Evolutionary conservation across 1,140 invertebrate species (phyloP).

Genomic region (Apis cerana): DNA sequence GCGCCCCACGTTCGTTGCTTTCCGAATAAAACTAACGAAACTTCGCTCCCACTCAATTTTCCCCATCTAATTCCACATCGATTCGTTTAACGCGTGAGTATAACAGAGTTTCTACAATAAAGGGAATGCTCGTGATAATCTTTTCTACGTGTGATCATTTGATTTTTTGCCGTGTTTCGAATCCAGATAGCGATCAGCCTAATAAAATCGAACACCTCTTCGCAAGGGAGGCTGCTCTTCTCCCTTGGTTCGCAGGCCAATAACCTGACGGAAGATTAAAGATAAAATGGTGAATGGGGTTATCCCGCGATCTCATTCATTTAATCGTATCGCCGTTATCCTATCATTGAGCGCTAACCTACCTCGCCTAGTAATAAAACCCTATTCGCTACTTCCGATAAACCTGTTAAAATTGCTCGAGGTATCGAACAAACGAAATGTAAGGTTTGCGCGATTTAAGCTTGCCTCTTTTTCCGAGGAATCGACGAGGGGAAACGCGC

Average conservation of each 20-base stretch:
- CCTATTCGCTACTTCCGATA: background rate
- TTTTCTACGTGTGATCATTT: no score
- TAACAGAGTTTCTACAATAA: no score
- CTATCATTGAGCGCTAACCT: constrained; percentile 37
- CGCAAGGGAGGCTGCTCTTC: background rate
- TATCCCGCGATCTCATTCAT: constrained; percentile 37
- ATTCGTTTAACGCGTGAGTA: no score
- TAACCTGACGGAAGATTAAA: background rate
- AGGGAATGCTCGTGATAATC: no score
- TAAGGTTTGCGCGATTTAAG: background rate
- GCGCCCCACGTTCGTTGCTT: background rate
- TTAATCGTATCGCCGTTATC: constrained; percentile 52
- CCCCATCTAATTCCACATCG: no score
- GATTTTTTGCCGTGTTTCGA: background rate
- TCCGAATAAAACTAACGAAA: no score
- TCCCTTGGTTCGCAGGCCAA: background rate
- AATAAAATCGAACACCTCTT: constrained; percentile 9
- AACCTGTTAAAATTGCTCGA: background rate
- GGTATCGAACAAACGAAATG: constrained; percentile 30
- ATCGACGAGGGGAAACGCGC: background rate
- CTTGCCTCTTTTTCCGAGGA: background rate
- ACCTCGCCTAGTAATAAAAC: background rate
- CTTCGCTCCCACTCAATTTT: no score
- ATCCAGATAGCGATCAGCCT: constrained; percentile 4
- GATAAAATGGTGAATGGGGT: constrained; percentile 47